phyloP scores from a whole-genome alignment of 2,888 invertebrate species.

The Erebia ligea region DNA sequence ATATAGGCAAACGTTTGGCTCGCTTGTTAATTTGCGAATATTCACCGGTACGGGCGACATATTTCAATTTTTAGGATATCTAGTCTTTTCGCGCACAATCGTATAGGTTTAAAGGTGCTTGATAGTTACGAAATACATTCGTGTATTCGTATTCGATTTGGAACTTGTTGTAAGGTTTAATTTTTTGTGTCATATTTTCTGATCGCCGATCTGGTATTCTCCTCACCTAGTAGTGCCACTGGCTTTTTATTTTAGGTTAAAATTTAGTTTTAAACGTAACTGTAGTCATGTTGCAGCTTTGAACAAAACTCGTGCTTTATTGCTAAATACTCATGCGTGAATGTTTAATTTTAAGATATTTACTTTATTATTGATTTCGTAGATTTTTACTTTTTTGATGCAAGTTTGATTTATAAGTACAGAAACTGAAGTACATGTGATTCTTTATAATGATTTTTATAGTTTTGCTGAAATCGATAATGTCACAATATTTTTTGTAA shows the following conservation, averaged over 20 bases:
- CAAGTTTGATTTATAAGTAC: constrained; percentile 76
- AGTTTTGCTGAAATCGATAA: constrained; percentile 51
- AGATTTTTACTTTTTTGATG: constrained; percentile 57
- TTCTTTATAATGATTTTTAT: constrained; percentile 71
- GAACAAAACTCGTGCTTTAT: constrained; percentile 81
- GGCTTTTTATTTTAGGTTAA: constrained; percentile 68
- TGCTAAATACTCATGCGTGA: constrained; percentile 82
- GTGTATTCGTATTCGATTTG: constrained; percentile 59
- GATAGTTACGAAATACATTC: constrained; percentile 66
- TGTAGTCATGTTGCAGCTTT: constrained; percentile 80
- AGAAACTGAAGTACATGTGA: constrained; percentile 78
- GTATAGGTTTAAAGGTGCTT: constrained; percentile 73
- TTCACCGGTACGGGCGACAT: constrained; percentile 37
- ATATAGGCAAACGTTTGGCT: constrained; percentile 40
- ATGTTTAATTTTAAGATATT: constrained; percentile 73
- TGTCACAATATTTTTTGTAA: constrained; percentile 59
- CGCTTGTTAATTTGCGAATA: constrained; percentile 24
- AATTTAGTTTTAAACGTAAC: constrained; percentile 58
- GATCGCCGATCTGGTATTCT: constrained; percentile 59
- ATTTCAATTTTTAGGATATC: constrained; percentile 61
- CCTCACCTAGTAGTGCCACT: constrained; percentile 77
- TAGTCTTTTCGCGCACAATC: constrained; percentile 80
- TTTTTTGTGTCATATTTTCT: constrained; percentile 78
- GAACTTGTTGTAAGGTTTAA: constrained; percentile 60
- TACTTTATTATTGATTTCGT: constrained; percentile 57